Evolutionary conservation across 2,113 vertebrate species (phyloP), one percentile per base, ranked within the genome.

Genomic region (Ammodytes dubius): DNA sequence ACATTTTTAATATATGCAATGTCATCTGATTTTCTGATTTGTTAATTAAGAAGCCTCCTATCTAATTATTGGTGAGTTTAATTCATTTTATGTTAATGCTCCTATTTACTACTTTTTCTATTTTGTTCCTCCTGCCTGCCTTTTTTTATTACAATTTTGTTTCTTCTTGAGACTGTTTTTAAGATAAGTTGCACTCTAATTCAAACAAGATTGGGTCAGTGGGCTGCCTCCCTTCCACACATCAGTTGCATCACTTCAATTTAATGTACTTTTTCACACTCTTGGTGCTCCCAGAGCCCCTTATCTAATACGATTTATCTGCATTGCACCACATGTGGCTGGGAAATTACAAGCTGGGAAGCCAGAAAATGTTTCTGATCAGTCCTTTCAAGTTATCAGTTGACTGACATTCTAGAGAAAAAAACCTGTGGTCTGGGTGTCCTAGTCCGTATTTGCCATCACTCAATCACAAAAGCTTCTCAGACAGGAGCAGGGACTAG

Each of bases 271-370:
- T 75, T 64, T 58, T 76, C 79, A 67, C 43, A 47, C 61, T 84
- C 70, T 42, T 65, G 42, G 37, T 49, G 39, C 65, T 72, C 35
- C 77, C 49, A 50, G n/a, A 77, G 65, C 17, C 12, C 42, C 43
- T 77, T 82, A 76, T 82, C 64, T 56, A 80, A 75, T 76, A 70
- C 6, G 17, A 85, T 89, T 84, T 79, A 88, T 79, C 85, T 86
- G 69, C 57, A 71, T 70, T 52, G 19, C 50, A 63, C 46, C 74
- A 87, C 65, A 72, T 70, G 45, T 64, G 68, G 46, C 65, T 72
- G 37, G 58, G 3, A 77, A 71, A 74, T 66, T 79, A 61, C 68
- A 65, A 74, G 45, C 57, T 74, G 43, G 17, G 17, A 65, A 59
- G 37, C 49, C 35, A 79, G 46, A 67, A 74, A 66, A 59, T 63